Evolutionary conservation across 2,888 invertebrate species (phyloP).

Genomic region (Melinaea marsaeus): DNA sequence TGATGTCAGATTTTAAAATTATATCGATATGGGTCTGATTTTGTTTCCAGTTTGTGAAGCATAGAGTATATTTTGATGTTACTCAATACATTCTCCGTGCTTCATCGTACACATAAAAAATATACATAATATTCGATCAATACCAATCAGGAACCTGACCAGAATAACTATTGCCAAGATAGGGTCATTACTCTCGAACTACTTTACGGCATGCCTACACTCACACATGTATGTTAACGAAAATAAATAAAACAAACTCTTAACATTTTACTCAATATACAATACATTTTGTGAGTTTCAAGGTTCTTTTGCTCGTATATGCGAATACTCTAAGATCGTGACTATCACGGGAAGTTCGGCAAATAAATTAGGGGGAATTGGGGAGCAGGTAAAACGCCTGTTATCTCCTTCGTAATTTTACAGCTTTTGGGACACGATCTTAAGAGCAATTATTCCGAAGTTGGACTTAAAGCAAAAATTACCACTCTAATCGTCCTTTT

Average conservation of each 20-base stretch:
- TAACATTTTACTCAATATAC: slow-evolving; percentile 4
- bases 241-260: slow-evolving; percentile 3
- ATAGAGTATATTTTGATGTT: too few species aligned
- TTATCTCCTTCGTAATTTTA: slow-evolving; percentile 61
- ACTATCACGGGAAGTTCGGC: slow-evolving; percentile 57
- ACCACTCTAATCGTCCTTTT: slow-evolving; percentile 20
- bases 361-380: slow-evolving; percentile 62
- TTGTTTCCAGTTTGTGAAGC: too few species aligned
- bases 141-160: too few species aligned
- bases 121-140: too few species aligned
- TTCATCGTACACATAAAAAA: too few species aligned
- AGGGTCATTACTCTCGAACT: too few species aligned
- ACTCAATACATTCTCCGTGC: too few species aligned
- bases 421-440: slow-evolving; percentile 50
- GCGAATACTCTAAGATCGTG: slow-evolving; percentile 51
- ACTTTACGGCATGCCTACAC: too few species aligned
- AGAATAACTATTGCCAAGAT: too few species aligned
- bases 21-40: too few species aligned
- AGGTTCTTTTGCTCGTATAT: slow-evolving; percentile 32
- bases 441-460: slow-evolving; percentile 50
- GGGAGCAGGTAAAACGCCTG: slow-evolving; percentile 51
- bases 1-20: too few species aligned
- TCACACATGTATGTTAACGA: background rate
- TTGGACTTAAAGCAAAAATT: slow-evolving; percentile 38
- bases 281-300: slow-evolving; percentile 3